These are phyloP conservation scores for Palaemon carinicauda DNA, from an alignment of 1,140 invertebrate species.

Conservation along the genomic window DNA sequence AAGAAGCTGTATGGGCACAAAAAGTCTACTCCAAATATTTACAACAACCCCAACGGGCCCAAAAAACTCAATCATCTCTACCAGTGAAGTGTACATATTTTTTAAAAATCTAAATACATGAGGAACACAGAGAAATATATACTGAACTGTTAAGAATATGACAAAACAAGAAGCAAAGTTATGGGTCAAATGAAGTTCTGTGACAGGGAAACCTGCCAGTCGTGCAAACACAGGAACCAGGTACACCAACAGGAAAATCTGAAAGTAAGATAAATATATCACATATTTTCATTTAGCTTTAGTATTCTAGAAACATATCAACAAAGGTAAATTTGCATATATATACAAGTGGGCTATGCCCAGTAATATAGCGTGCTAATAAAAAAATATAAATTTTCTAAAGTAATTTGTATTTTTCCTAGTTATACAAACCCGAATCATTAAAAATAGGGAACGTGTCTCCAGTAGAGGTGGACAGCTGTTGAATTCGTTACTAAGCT, in stretches of 20 bases:
- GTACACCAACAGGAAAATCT: constrained; percentile 65
- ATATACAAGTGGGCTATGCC: no score
- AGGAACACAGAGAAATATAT: constrained; percentile 64
- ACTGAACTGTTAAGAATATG: constrained; percentile 66
- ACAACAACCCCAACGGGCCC: constrained; percentile 64
- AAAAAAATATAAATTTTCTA: no score
- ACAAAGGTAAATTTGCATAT: no score
- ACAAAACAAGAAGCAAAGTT: constrained; percentile 67
- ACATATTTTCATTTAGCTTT: background rate
- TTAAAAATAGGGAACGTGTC: no score
- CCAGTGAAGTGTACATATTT: constrained; percentile 61
- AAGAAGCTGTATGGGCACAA: constrained; percentile 67
- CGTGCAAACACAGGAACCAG: constrained; percentile 67
- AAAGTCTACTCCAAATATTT: constrained; percentile 65
- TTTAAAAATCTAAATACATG: constrained; percentile 65
- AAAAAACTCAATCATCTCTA: constrained; percentile 62
- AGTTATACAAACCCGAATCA: no score
- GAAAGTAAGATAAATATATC: constrained; percentile 2
- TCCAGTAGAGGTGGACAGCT: no score
- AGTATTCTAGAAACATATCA: no score
- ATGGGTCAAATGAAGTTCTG: constrained; percentile 66
- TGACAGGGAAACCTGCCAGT: constrained; percentile 65
- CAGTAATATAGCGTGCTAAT: no score
- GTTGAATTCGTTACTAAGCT: no score
- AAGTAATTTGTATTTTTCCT: no score